Base-by-base conservation (phyloP, 2,888 invertebrate species). In the Eubasilissa splendida region DNA sequence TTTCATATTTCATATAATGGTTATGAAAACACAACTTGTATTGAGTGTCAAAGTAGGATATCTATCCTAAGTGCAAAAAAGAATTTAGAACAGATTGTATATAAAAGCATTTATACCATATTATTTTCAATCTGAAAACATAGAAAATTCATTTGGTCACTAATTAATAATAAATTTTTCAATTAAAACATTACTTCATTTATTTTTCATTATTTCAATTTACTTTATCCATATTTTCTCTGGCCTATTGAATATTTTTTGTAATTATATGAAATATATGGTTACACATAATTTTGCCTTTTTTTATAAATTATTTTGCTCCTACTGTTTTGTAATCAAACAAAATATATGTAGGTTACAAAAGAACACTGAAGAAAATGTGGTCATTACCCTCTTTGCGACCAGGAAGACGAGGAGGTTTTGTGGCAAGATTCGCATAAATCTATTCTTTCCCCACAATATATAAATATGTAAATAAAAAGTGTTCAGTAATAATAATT, bases 251-350 rank as follows among this genome's bases (percentile, higher is more conserved):
- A 79, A 77, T 80, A 80, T 78, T 80, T 83, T 83, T 83, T 82
- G 82, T 83, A 79, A 77, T 83, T 79, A 79, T 79, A 83, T 76
- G 68, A 82, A 83, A 83, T 80, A 82, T 83, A 82, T 82, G 83
- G 82, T 83, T 83, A 83, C 82, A 79, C 77, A 80, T 79, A 65
- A 56, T 52, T 65, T 56, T 77, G 78, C 74, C 58, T 80, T 70
- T 78, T 60, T 76, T 70, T 81, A 33, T 80, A 50, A 14, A 50
- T 75, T 14, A 22, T 22, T 75, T 50, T 42, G 4, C 22, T 54
- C 53, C 31, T 14, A n/a, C 22, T 54, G 53, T 22, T 22, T 14
- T 56, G 58, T 1, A 50, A 58, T 58, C 14, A 74, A 74, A 74
- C 56, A 50, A 50, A 50, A n/a, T 11, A 12, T n/a, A 65, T 31